Conservation (phyloP, 2,888 invertebrate species). For the Ectobius pallidus region DNA sequence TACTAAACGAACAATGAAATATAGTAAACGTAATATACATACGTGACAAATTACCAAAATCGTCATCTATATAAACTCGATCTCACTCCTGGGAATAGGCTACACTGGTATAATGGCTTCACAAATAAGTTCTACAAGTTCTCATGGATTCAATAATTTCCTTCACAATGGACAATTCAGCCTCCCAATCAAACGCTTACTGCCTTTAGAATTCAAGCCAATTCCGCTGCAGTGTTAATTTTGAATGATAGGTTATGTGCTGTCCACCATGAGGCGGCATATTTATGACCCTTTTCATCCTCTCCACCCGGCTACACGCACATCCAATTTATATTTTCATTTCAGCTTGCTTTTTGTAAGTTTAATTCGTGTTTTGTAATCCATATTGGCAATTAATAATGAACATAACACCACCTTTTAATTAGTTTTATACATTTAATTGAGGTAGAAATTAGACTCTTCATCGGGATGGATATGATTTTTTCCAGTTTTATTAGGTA, state of each 20-base stretch:
- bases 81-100: no score
- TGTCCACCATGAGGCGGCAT: background rate
- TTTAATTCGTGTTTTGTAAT: background rate
- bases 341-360: background rate
- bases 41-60: no score
- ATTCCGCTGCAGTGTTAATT: conserved; percentile 10
- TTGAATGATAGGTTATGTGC: background rate
- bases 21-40: no score
- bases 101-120: no score
- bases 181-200: background rate
- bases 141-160: background rate
- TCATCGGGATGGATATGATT: no score
- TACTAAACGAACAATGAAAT: no score
- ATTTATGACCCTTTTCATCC: background rate
- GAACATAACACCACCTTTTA: no score
- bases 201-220: background rate
- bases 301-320: background rate
- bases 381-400: background rate
- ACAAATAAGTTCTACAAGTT: no score
- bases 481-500: no score
- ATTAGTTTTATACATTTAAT: no score
- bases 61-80: no score
- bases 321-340: background rate
- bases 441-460: no score
- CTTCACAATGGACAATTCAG: background rate